Conservation (phyloP, 2,113 vertebrate species). For the Boleophthalmus pectinirostris region DNA sequence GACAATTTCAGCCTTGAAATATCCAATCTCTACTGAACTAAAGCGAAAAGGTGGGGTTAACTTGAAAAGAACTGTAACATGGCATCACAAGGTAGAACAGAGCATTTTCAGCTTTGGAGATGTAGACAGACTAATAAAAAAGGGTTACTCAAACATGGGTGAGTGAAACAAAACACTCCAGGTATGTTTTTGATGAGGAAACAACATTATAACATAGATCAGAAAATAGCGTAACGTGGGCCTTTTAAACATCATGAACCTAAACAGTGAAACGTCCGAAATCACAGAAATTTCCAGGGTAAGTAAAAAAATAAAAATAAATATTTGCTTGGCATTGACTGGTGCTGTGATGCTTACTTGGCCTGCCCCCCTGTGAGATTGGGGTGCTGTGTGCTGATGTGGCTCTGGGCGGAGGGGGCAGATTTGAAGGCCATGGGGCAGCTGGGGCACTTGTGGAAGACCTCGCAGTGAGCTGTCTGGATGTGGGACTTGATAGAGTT, state of each 20-base stretch:
- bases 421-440: constrained; percentile 99
- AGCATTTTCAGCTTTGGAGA: no score
- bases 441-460: constrained; percentile 97
- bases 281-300: no score
- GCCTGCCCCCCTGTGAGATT: constrained; percentile 86
- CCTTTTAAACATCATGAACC: neutral
- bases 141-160: no score
- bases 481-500: constrained; percentile 98
- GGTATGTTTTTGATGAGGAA: no score
- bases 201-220: no score
- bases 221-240: neutral
- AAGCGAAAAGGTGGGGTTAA: no score
- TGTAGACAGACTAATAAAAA: no score
- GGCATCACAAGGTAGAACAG: no score
- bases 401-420: constrained; percentile 88
- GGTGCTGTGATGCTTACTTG: constrained; percentile 75
- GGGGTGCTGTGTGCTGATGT: constrained; percentile 91
- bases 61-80: no score
- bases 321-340: neutral
- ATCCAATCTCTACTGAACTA: no score
- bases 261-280: neutral
- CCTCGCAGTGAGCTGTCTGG: constrained; percentile 93
- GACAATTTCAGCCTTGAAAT: no score
- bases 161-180: no score
- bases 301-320: neutral